Conservation (phyloP, 2,797 vertebrate species). For the Smutsia gigantea region DNA sequence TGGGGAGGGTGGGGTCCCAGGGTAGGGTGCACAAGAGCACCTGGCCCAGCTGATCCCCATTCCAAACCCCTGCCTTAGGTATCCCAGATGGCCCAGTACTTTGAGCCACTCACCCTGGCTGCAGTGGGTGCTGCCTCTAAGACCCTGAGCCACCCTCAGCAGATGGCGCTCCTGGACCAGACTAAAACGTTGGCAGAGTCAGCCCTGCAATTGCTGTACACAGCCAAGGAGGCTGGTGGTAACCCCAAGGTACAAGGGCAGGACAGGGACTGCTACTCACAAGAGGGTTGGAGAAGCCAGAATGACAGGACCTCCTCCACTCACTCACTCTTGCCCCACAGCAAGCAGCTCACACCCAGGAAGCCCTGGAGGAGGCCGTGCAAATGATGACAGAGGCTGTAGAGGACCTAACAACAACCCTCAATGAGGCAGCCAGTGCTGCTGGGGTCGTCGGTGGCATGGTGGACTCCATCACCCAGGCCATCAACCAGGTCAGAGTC, state of each 20-base stretch:
- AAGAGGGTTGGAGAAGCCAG: neutral
- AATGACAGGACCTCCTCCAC: neutral
- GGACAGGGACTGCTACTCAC: too few relatives aligned
- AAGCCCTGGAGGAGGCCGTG: constrained; percentile 96
- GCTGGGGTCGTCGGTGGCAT: constrained; percentile 97
- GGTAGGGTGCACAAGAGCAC: neutral
- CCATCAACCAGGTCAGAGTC: constrained; percentile 92
- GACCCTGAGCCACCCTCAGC: constrained; percentile 97
- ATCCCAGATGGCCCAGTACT: constrained; percentile 98
- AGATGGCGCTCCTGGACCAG: constrained; percentile 99
- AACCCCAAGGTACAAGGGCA: constrained; percentile 93
- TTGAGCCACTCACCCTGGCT: constrained; percentile 96
- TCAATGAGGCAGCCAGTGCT: constrained; percentile 95
- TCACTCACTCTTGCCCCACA: constrained; percentile 48
- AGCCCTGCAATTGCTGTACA: constrained; percentile 97
- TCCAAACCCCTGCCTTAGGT: constrained; percentile 87
- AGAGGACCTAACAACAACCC: constrained; percentile 94
- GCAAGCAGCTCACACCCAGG: constrained; percentile 96
- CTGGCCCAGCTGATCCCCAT: constrained; percentile 17
- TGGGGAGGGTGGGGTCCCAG: neutral
- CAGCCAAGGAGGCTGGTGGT: constrained; percentile 97
- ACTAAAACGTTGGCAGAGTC: constrained; percentile 97
- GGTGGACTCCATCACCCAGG: constrained; percentile 97
- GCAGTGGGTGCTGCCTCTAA: constrained; percentile 96
- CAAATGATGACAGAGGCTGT: constrained; percentile 99